Evolutionary conservation across 2,113 vertebrate species (phyloP).

Genomic region (Nothoprocta perdicaria): DNA sequence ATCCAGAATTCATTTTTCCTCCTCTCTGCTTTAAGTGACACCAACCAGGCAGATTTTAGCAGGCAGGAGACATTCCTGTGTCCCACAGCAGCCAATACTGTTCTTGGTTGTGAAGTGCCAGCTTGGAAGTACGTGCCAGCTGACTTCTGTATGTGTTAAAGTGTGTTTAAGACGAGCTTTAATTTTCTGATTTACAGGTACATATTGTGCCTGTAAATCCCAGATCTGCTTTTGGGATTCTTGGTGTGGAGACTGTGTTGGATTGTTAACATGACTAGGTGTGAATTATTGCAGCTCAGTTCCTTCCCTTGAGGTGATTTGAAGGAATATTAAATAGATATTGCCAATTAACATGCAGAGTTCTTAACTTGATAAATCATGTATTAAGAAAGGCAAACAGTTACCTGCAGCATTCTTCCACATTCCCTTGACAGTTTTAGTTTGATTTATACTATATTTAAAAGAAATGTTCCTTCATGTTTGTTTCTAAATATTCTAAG

Average conservation of each 20-base stretch:
- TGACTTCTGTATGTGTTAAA: not conserved
- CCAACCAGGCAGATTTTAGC: not conserved
- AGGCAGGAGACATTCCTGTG: not conserved
- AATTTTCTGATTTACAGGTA: not conserved
- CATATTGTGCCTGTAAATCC: not conserved
- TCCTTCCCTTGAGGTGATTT: not conserved
- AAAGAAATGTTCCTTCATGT: accelerated
- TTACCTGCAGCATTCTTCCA: not conserved
- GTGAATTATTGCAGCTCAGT: not conserved
- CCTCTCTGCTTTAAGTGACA: not conserved
- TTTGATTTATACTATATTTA: not conserved
- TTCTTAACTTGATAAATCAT: not conserved
- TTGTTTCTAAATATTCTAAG: not conserved
- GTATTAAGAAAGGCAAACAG: not conserved
- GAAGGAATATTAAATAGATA: not conserved
- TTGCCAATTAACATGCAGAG: not conserved
- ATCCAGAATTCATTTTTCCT: not conserved
- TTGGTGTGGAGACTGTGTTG: not conserved
- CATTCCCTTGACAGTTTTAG: not conserved
- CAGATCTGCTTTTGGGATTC: not conserved
- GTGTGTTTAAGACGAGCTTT: not conserved
- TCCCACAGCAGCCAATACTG: not conserved
- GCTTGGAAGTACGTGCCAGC: not conserved
- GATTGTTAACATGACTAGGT: not conserved
- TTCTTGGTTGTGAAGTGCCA: not conserved